Conservation (phyloP, 2,797 vertebrate species). For the Catharus ustulatus region DNA sequence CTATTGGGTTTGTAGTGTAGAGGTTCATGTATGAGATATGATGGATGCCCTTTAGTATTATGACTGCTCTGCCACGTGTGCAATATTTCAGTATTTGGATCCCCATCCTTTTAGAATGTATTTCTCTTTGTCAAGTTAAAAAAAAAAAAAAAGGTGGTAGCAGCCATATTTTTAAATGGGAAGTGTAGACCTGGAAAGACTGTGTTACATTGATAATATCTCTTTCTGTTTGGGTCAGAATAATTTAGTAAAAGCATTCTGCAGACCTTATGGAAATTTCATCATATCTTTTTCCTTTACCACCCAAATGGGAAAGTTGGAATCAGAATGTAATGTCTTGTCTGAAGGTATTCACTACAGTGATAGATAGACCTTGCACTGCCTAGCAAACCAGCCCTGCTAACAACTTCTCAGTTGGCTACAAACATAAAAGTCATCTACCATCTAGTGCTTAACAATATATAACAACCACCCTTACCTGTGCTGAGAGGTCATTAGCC, state of each 20-base stretch:
- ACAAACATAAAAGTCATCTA: not conserved
- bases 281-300: not conserved
- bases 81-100: not conserved
- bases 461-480: not conserved
- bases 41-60: not conserved
- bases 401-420: not conserved
- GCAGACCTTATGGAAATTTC: not conserved
- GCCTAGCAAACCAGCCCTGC: not conserved
- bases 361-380: not conserved
- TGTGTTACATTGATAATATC: not conserved
- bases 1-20: not conserved
- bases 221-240: not conserved
- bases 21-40: not conserved
- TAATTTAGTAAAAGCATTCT: not conserved
- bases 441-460: not conserved
- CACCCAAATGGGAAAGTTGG: not conserved
- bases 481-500: not conserved
- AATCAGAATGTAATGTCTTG: not conserved
- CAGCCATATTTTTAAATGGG: not conserved
- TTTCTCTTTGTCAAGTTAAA: not conserved
- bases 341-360: not conserved
- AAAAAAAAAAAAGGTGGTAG: not conserved
- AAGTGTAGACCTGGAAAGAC: not conserved
- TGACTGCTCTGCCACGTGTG: not conserved
- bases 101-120: not conserved